Percentiles rank a stretch among this genome's conserved stretches.
Conservation (phyloP, 2,113 vertebrate genomes). For the Myiozetetes cayanensis region DNA sequence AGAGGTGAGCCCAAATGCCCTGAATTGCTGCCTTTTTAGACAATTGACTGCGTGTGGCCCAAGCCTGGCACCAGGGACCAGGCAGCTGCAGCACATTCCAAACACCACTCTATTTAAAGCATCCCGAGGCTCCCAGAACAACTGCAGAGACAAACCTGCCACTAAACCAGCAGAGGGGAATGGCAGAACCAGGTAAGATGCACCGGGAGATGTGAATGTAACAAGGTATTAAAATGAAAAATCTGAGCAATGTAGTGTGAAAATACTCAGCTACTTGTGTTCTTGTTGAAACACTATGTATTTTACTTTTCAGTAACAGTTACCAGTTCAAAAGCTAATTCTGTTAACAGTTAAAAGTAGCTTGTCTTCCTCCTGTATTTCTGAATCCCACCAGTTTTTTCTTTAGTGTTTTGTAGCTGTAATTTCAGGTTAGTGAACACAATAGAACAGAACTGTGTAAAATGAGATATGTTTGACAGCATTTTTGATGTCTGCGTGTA, state of each 20-base stretch:
- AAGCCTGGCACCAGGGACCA: conserved; percentile 55
- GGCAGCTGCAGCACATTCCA: conserved; percentile 72
- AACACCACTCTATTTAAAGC: conserved; percentile 80
- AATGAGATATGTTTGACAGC: neutral
- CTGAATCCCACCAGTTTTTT: neutral
- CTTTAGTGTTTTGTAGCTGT: neutral
- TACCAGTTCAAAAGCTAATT: neutral
- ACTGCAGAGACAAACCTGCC: conserved; percentile 36
- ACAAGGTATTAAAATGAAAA: neutral
- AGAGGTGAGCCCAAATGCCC: neutral
- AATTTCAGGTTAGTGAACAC: neutral
- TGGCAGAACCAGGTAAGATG: conserved; percentile 77
- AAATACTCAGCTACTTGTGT: neutral
- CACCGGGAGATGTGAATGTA: neutral
- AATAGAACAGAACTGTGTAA: neutral
- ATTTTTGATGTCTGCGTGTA: neutral
- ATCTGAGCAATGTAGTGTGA: neutral
- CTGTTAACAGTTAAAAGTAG: neutral
- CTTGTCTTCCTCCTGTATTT: neutral
- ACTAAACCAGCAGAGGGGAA: conserved; percentile 25
- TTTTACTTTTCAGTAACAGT: neutral
- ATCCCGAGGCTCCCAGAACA: conserved; percentile 37
- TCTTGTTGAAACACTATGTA: neutral
- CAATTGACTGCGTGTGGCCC: neutral
- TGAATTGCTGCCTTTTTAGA: conserved; percentile 37